Evolutionary conservation across 2,888 invertebrate species (phyloP), one percentile per base, ranked within the genome.

Genomic region (Zygogramma bicolorata): DNA sequence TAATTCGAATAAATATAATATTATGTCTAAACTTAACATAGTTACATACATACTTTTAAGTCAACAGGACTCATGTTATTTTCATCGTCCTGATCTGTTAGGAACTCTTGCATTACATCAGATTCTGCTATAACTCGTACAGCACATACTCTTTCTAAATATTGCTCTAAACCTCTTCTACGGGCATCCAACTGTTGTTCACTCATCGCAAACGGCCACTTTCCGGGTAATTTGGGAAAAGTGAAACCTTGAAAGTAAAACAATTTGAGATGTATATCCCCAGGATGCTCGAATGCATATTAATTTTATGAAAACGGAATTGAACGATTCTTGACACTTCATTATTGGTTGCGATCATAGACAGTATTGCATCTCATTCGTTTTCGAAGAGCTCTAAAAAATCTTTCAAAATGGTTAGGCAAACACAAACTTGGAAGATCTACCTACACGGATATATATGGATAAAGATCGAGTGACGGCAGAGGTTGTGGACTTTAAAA

Each of bases 41-140:
- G 5, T 3, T 22, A 4, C 10, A n/a, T 53, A 75, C 77, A 72
- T 82, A 90, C 89, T 87, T 95, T 95, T 73, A 95, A 90, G 83
- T 95, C 94, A 13, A 94, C 87, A 65, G 88, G 87, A 80, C 93
- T 63, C 85, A 87, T 31, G 81, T 92, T 92, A 20, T 92, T 91
- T 73, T 95, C 94, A 84, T 96, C 96, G 79, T 97, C 97, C 1
- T 94, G 92, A 83, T 97, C 97, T 4, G 97, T 97, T 15, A 99
- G 91, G 88, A 99, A 99, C 86, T 98, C 98, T 88, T 99, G 99
- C 87, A 99, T 96, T 1, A 96, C 93, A 84, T 98, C 98, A 82
- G 96, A 95, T 85, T 99, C 99, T 0, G 98, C 99, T 83, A 99
- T 98, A 31, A 99, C 98, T 42, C 98, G 91, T 15, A 99, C 97